Percentiles rank a stretch among this genome's conserved stretches.
phyloP scores from a whole-genome alignment of 2,797 vertebrate genomes.

The Lagorchestes hirsutus region DNA sequence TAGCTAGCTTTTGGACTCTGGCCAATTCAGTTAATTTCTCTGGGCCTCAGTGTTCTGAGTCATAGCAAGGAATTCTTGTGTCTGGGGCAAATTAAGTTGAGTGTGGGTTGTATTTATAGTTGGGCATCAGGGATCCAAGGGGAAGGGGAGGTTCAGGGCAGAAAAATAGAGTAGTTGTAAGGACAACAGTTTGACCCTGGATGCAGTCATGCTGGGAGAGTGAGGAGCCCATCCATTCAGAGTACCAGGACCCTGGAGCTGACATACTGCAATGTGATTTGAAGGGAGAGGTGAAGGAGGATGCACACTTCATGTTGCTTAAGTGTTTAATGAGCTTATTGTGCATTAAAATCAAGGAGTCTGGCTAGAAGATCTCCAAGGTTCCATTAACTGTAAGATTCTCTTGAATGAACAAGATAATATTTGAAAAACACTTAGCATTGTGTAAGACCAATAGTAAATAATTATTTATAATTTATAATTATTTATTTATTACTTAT shows the following conservation, averaged over 20 bases:
- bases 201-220: background rate
- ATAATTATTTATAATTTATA: background rate
- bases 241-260: background rate
- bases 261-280: background rate
- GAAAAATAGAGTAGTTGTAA: background rate
- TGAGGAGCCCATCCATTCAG: background rate
- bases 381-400: background rate
- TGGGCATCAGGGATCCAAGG: background rate
- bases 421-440: background rate
- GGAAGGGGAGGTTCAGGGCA: too few relatives aligned
- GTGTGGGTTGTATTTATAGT: background rate
- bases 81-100: background rate
- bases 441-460: background rate
- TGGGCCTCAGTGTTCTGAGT: background rate
- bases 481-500: too few relatives aligned
- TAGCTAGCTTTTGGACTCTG: background rate
- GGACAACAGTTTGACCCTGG: background rate
- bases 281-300: background rate
- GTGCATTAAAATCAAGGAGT: background rate
- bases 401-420: background rate
- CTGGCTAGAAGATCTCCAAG: background rate
- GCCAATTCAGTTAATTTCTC: background rate
- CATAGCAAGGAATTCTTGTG: background rate
- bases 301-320: fast-evolving
- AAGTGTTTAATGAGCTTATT: background rate